These are phyloP conservation scores for Daboia siamensis DNA, from an alignment of 2,113 vertebrate genomes.

Conservation along the genomic window DNA sequence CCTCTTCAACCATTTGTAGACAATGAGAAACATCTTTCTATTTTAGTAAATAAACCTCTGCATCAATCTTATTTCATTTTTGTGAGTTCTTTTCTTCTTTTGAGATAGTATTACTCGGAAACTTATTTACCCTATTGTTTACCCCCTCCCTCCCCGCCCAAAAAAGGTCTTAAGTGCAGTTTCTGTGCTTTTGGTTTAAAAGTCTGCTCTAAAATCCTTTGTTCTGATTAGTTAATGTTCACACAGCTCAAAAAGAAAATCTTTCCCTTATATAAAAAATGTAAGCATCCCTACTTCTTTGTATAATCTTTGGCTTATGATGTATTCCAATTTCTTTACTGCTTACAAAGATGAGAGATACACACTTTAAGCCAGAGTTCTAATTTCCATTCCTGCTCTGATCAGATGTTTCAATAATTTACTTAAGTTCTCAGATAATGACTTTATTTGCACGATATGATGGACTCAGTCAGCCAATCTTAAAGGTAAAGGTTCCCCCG, in stretches of 20 bases:
- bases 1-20: background rate
- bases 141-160: fast-evolving
- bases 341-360: background rate
- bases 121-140: background rate
- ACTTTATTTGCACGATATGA: background rate
- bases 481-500: too few relatives aligned
- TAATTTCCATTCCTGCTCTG: background rate
- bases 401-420: background rate
- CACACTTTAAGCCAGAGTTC: background rate
- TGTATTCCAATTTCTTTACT: background rate
- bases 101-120: background rate
- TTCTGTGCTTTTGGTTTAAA: background rate
- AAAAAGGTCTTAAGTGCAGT: background rate
- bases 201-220: background rate
- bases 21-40: background rate
- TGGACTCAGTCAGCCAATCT: background rate
- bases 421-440: background rate
- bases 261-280: background rate
- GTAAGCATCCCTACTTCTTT: background rate
- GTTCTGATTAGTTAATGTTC: background rate
- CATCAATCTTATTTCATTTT: background rate
- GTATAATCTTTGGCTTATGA: background rate
- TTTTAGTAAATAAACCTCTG: background rate
- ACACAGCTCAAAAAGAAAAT: background rate
- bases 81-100: background rate